Conservation (phyloP, 2,797 vertebrate species). For the Ciconia nigra region DNA sequence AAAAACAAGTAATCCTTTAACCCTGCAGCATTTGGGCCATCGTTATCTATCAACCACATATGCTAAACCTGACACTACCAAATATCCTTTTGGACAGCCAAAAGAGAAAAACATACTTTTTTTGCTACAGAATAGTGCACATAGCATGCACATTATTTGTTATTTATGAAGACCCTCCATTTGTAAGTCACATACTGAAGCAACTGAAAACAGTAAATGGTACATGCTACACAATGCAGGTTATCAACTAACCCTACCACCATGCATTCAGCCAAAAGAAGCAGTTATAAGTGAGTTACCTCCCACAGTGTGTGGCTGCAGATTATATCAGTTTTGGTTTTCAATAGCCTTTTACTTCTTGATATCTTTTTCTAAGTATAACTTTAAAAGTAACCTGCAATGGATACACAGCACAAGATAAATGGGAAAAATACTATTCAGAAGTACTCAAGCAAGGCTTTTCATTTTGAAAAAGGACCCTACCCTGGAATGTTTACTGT, state of each 20-base stretch:
- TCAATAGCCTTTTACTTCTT: background rate
- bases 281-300: background rate
- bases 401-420: background rate
- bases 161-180: background rate
- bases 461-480: background rate
- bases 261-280: background rate
- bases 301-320: background rate
- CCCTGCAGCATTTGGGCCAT: background rate
- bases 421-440: background rate
- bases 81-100: background rate
- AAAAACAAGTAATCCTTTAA: background rate
- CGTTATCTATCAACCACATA: background rate
- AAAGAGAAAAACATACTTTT: background rate
- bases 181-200: background rate
- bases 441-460: background rate
- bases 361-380: background rate
- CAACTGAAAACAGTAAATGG: background rate
- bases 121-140: background rate
- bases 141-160: background rate
- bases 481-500: background rate
- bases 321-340: background rate
- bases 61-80: background rate
- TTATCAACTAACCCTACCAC: background rate
- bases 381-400: background rate
- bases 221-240: fast-evolving